Evolutionary conservation across 2,797 vertebrate genomes (phyloP).

Genomic region (Thalassophryne amazonica): DNA sequence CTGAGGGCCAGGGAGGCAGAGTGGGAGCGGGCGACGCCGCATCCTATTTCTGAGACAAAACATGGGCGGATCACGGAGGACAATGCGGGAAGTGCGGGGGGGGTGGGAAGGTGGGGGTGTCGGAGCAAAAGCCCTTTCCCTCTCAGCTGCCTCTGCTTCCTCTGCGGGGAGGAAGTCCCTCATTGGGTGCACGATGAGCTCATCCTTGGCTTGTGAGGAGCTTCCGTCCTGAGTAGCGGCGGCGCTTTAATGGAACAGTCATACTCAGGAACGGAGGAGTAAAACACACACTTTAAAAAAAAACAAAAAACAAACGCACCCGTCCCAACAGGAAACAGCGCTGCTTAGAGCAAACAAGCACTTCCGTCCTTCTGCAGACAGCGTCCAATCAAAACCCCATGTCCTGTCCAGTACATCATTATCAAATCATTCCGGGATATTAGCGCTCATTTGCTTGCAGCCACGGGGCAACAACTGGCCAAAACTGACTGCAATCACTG

Average conservation of each 20-base stretch:
- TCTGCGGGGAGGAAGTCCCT: conserved; percentile 85
- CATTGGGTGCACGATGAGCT: conserved; percentile 80
- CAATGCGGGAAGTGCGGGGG: conserved; percentile 49
- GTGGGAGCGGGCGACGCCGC: conserved; percentile 30
- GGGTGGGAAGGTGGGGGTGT: conserved; percentile 25
- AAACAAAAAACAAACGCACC: conserved; percentile 71
- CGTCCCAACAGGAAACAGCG: conserved; percentile 69
- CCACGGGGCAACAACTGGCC: conserved; percentile 69
- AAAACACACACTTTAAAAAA: not conserved
- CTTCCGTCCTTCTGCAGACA: conserved; percentile 81
- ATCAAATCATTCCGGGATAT: conserved; percentile 76
- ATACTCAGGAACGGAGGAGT: conserved; percentile 68
- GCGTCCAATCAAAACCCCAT: conserved; percentile 75
- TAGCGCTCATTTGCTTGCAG: conserved; percentile 84
- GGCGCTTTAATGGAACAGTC: conserved; percentile 82
- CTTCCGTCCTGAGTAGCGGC: conserved; percentile 51
- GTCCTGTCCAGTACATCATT: conserved; percentile 74
- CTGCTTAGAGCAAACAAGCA: conserved; percentile 81
- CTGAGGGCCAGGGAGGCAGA: conserved; percentile 19
- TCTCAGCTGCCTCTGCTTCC: conserved; percentile 86
- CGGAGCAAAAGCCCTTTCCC: conserved; percentile 85
- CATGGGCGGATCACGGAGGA: conserved; percentile 63
- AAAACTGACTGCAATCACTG: conserved; percentile 19
- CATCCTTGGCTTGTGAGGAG: conserved; percentile 80
- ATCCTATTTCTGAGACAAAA: conserved; percentile 67